Base-by-base conservation (phyloP, 2,113 vertebrate species). In the Sorex fumeus region DNA sequence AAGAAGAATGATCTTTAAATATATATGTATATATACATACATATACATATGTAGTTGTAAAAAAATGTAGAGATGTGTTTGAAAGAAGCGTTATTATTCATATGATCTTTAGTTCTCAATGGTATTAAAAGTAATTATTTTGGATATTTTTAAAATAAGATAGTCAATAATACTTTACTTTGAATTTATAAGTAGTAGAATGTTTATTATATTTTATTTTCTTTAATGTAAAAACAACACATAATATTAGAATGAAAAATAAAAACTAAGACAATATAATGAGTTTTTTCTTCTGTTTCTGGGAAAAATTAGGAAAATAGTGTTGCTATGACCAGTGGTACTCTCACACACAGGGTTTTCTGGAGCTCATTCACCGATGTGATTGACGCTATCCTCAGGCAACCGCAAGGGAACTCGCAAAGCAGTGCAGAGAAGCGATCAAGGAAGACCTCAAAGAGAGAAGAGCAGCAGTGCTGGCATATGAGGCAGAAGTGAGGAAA, bases 111-210 rank as follows among this genome's bases (percentile, higher is more conserved):
- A 91, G 85, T 87, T 92, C 47, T 95, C 57, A 62, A 93, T 87
- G 16, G 66, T 64, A 80, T 76, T 77, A 64, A 96, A 95, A 93
- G 13, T 72, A 50, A 36, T 70, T 87, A 76, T 92, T 80, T 95
- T 91, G 50, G 69, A 84, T 28, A 93, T 36, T 96, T 96, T 82
- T 19, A 96, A 96, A 96, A 92, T 88, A 92, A 93, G 1, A 69
- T 92, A 94, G 79, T 69, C n/a, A 94, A 88, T 87, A 93, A 80
- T 53, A 91, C 96, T 96, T 93, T 70, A 84, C 90, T 96, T 96
- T 93, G 21, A 84, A 74, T 75, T 34, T 87, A 9, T 88, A 21
- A 62, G 67, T 94, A 96, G 75, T 50, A 8, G 72, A 80, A 62
- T 4, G 84, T n/a, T 47, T 96, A 92, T 81, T 57, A n/a, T 13